Base-by-base conservation (phyloP, 30 jellyfish, hydroid and myxozoan species). In the Aurelia aurita region DNA sequence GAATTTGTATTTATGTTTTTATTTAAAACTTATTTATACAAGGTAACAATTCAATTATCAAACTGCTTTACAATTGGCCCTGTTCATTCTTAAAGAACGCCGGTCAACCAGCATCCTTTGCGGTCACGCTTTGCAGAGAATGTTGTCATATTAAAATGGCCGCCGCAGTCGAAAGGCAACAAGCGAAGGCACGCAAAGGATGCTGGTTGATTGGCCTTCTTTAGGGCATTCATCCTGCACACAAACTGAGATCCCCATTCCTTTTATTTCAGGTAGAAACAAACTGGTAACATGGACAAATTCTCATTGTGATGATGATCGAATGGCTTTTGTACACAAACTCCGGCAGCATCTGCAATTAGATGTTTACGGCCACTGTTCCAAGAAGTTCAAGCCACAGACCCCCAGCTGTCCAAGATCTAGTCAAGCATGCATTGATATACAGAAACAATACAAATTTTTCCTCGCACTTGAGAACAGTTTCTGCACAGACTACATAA, bases 311-410 rank as follows among this genome's bases (percentile, higher is more conserved):
- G 92, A 78, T 47, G 45, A 47, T 12, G 69, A 45, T 28, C 53
- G 98, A 26, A 26, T 85, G 46, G 27, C 58, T 12, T 87, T 93
- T 58, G 77, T 88, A 4, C 51, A 59, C 31, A 89, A 88, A 21
- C 64, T 93, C 5, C 72, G 86, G 20, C 26, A 88, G 69, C 55
- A 72, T 82, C 67, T 79, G 4, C 54, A 63, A 2, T 81, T 93
- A 10, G 98, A 93, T 79, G 94, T 88, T 9, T 93, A 93, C 74
- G 98, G 98, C 32, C 91, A 72, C 3, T 93, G 98, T 62, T 58
- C 90, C 29, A 57, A 62, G 5, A 31, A 55, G 16, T 72, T 93
- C 63, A 53, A 69, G 44, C 90, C 91, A 34, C 55, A 84, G 14
- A 32, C 74, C 2, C 78, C 89, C 8, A 69, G 71, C 16, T 93